Evolutionary conservation across 2,113 vertebrate species (phyloP).

Genomic region (Leucopternis melanops): DNA sequence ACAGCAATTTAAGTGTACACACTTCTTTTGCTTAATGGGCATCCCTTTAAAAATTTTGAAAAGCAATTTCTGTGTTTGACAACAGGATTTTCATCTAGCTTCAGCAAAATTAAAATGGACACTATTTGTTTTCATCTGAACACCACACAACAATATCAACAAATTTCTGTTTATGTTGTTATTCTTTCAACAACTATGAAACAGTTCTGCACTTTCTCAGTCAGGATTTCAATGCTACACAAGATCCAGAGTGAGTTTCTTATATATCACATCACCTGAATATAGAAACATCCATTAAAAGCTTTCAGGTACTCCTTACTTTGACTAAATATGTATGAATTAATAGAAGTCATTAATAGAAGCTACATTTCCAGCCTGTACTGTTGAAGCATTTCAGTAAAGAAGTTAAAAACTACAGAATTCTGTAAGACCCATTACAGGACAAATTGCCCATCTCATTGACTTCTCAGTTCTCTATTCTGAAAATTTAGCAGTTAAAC

Average conservation of each 20-base stretch:
- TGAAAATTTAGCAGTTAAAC: conserved; percentile 9
- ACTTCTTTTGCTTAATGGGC: not conserved
- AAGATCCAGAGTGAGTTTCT: not conserved
- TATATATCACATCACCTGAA: not conserved
- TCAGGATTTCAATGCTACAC: not conserved
- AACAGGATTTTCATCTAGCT: not conserved
- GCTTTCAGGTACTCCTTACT: not conserved
- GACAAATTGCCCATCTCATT: not conserved
- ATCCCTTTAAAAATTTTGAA: not conserved
- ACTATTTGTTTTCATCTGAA: not conserved
- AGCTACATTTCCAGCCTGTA: not conserved
- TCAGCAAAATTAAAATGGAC: not conserved
- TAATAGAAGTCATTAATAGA: not conserved
- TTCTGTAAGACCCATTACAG: not conserved
- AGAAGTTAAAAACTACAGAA: not conserved
- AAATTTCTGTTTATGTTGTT: not conserved
- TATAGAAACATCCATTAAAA: not conserved
- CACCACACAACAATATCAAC: not conserved
- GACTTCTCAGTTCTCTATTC: not conserved
- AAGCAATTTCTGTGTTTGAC: not conserved
- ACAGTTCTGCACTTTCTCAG: not conserved
- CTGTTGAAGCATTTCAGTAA: not conserved
- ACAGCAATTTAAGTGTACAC: not conserved
- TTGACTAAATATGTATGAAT: not conserved
- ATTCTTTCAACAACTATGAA: not conserved